These are phyloP conservation scores for Hoplias malabaricus DNA, from an alignment of 2,113 vertebrate genomes.

Conservation along the genomic window DNA sequence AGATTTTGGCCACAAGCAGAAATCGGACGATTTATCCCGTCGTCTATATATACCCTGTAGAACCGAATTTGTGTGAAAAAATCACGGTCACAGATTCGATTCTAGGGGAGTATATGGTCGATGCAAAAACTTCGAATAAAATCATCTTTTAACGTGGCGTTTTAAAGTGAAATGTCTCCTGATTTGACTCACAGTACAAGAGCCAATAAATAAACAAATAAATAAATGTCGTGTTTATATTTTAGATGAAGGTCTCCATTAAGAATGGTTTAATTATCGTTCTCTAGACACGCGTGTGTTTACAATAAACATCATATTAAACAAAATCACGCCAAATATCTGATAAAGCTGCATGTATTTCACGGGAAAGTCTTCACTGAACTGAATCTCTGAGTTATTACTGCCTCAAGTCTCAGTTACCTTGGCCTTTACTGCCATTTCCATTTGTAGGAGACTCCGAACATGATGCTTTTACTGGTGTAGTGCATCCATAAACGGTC, in stretches of 20 bases:
- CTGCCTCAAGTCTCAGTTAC: neutral
- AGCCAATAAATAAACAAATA: too few relatives aligned
- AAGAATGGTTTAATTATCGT: neutral
- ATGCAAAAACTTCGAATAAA: constrained; percentile 94
- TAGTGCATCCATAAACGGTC: too few relatives aligned
- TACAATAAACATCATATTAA: neutral
- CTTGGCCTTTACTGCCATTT: neutral
- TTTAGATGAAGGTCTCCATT: too few relatives aligned
- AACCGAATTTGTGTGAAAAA: constrained; percentile 89
- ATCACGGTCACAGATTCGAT: constrained; percentile 99
- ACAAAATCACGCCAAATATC: neutral
- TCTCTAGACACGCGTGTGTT: neutral
- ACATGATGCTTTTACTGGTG: neutral
- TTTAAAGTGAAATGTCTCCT: too few relatives aligned
- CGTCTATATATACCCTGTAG: constrained; percentile 90
- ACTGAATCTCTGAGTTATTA: neutral
- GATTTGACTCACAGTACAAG: neutral
- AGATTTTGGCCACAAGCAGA: neutral
- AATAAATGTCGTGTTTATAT: too few relatives aligned
- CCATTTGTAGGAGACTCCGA: neutral
- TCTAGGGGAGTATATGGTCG: constrained; percentile 99
- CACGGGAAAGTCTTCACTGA: neutral
- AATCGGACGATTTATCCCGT: constrained; percentile 49
- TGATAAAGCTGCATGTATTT: neutral
- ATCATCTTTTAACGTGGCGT: constrained; percentile 18